These are phyloP conservation scores for Epinephelus malabaricus DNA, from an alignment of 2,797 vertebrate genomes.

Conservation along the genomic window DNA sequence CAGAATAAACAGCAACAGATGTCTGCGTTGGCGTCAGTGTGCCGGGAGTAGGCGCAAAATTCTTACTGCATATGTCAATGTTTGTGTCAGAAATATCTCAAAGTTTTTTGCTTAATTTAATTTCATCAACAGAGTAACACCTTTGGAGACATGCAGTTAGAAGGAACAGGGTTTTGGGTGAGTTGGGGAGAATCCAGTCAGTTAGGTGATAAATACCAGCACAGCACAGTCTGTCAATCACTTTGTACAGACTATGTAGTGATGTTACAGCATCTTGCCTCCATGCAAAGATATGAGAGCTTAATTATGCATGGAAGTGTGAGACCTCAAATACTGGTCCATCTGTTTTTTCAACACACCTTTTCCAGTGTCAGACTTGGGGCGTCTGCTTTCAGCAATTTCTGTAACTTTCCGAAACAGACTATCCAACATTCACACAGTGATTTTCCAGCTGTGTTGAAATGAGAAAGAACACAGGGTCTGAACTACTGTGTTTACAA, in stretches of 20 bases:
- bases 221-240: neutral
- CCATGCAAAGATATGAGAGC: neutral
- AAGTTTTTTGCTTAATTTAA: conserved; percentile 12
- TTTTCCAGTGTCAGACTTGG: too few species aligned
- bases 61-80: conserved; percentile 13
- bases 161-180: neutral
- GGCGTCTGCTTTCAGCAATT: too few species aligned
- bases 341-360: too few species aligned
- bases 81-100: conserved; percentile 29
- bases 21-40: conserved; percentile 35
- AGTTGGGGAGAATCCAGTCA: conserved; percentile 9
- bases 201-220: conserved; percentile 9
- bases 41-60: neutral
- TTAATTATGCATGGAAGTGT: neutral
- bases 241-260: neutral
- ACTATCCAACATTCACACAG: too few species aligned
- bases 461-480: too few species aligned
- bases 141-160: neutral
- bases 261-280: conserved; percentile 6
- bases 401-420: too few species aligned
- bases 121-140: conserved; percentile 23
- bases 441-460: too few species aligned
- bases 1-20: conserved; percentile 47
- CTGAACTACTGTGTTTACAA: too few species aligned
- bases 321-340: neutral